Evolutionary conservation across 2,888 invertebrate species (phyloP).

Genomic region (Pantelozetes paolii): DNA sequence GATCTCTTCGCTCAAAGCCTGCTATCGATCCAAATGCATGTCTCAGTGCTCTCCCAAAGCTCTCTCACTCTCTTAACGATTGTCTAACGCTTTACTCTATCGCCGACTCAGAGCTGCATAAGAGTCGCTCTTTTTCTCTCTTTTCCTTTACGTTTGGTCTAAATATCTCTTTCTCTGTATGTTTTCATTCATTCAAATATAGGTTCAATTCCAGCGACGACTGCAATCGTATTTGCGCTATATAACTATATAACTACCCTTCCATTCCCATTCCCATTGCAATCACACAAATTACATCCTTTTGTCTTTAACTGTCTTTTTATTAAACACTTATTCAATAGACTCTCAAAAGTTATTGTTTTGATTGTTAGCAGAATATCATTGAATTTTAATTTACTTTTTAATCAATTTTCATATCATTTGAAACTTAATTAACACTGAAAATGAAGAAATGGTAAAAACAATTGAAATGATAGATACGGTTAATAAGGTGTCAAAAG

Average conservation of each 20-base stretch:
- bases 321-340: neutral
- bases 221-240: conserved; percentile 41
- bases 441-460: neutral
- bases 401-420: neutral
- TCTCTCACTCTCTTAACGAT: neutral
- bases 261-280: neutral
- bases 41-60: neutral
- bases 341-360: neutral
- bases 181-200: conserved; percentile 29
- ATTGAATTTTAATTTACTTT: neutral
- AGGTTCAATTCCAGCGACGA: conserved; percentile 37
- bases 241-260: conserved; percentile 30
- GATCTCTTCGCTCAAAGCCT: neutral
- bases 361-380: neutral
- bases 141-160: conserved; percentile 17
- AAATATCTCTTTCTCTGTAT: conserved; percentile 27
- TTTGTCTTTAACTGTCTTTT: neutral
- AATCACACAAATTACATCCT: neutral
- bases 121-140: conserved; percentile 27
- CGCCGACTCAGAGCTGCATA: neutral
- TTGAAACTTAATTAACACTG: neutral
- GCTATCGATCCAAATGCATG: conserved; percentile 8
- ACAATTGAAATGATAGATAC: neutral
- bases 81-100: neutral
- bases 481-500: neutral